Evolutionary conservation across 2,888 invertebrate species (phyloP).

Genomic region (Hemistola chrysoprasaria): DNA sequence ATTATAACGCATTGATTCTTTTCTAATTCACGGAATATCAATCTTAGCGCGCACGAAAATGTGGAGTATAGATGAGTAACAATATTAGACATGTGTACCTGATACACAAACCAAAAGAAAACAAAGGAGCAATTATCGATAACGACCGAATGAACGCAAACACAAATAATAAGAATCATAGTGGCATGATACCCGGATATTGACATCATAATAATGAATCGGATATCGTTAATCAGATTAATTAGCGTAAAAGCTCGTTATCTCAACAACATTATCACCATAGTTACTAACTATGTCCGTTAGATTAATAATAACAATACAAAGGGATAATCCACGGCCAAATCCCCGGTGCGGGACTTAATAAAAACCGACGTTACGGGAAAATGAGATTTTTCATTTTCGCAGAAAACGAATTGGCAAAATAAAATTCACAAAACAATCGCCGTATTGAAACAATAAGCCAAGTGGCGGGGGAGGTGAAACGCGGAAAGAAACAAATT

Average conservation of each 20-base stretch:
- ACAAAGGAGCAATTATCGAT: conserved; percentile 4
- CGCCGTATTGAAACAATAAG: conserved; percentile 63
- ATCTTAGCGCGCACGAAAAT: too few species aligned
- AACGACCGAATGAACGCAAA: conserved; percentile 1
- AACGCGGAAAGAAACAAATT: conserved; percentile 69
- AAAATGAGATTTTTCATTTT: conserved; percentile 52
- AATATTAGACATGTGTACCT: too few species aligned
- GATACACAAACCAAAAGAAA: conserved; percentile 4
- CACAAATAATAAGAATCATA: conserved; percentile 24
- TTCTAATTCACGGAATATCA: too few species aligned
- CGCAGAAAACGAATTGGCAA: conserved; percentile 33
- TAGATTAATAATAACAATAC: conserved; percentile 35
- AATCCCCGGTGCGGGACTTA: conserved; percentile 40
- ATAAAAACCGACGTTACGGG: conserved; percentile 38
- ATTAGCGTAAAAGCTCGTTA: conserved; percentile 30
- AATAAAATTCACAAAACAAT: conserved; percentile 61
- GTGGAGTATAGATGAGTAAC: too few species aligned
- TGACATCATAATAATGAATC: conserved; percentile 10
- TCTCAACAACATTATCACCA: conserved; percentile 13
- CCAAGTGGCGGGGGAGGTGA: conserved; percentile 52
- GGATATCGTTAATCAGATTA: conserved; percentile 33
- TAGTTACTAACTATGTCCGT: conserved; percentile 24
- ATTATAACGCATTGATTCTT: too few species aligned
- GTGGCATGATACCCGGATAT: conserved; percentile 36
- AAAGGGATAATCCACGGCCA: conserved; percentile 37